Percentiles rank a stretch among this genome's conserved stretches.
Conservation (phyloP, 2,797 vertebrate species). For the Pipistrellus nathusii region DNA sequence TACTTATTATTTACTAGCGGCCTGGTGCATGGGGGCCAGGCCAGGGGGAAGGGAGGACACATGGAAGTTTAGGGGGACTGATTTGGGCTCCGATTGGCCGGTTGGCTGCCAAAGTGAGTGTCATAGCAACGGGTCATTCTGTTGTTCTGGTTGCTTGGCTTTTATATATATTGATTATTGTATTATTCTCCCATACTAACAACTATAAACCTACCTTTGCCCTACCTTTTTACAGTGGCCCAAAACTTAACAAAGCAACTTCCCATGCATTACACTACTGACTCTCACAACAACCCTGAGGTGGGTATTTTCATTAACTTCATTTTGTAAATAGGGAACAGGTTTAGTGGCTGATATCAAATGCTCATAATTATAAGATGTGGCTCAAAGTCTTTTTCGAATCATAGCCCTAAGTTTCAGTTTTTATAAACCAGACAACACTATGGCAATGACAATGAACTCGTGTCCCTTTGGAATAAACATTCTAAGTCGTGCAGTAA, state of each 20-base stretch:
- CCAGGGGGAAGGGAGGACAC: rapidly evolving
- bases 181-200: not conserved
- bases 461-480: constrained; percentile 1
- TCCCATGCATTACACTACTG: constrained; percentile 26
- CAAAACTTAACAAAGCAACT: constrained; percentile 47
- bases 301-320: constrained; percentile 13
- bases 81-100: too few species aligned
- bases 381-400: constrained; percentile 25
- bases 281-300: not conserved
- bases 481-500: constrained; percentile 40
- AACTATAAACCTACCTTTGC: not conserved
- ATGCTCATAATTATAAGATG: constrained; percentile 32
- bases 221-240: not conserved
- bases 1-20: not conserved
- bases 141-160: too few species aligned
- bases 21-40: too few species aligned
- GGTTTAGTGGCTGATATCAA: not conserved
- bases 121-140: too few species aligned
- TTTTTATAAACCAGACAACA: constrained; percentile 53
- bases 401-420: constrained; percentile 43
- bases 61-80: too few species aligned
- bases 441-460: constrained; percentile 32
- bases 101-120: too few species aligned
- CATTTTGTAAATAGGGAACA: constrained; percentile 61
- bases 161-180: not conserved